Percentiles rank a stretch among this genome's conserved stretches.
phyloP scores from a whole-genome alignment of 2,797 vertebrate species.

The Tokudaia tokunoshimensis region DNA sequence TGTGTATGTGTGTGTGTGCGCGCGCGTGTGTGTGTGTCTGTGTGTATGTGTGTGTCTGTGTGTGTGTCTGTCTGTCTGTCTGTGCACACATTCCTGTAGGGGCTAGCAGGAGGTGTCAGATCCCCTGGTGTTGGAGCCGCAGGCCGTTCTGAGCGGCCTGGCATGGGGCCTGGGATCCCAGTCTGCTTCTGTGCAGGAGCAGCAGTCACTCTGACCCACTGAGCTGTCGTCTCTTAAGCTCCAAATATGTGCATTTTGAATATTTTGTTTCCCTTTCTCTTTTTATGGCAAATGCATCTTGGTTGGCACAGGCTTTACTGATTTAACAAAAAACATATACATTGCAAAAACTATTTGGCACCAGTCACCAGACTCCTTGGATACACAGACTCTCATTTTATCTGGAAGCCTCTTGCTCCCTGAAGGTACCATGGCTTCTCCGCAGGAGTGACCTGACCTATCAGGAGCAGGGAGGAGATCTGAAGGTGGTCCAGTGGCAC shows the following conservation, averaged over 20 bases:
- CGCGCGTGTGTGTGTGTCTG: neutral
- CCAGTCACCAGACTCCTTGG: neutral
- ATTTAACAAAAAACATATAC: neutral
- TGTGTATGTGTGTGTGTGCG: accelerated
- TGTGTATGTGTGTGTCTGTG: neutral
- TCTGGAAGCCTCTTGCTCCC: neutral
- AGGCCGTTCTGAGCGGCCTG: neutral
- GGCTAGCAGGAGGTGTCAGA: neutral
- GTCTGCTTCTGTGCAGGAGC: neutral
- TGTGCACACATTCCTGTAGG: neutral
- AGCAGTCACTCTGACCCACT: neutral
- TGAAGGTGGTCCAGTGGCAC: accelerated
- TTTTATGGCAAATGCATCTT: neutral
- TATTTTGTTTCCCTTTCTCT: neutral
- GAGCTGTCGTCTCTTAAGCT: neutral
- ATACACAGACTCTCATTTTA: neutral
- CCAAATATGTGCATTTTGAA: neutral
- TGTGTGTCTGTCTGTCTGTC: too few species aligned
- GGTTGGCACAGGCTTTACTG: neutral
- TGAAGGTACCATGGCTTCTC: neutral
- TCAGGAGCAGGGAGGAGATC: neutral
- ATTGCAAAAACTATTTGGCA: neutral
- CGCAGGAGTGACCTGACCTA: neutral
- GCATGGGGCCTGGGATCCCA: neutral
- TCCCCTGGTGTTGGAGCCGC: neutral